These are phyloP conservation scores for Strix uralensis DNA, from an alignment of 2,113 vertebrate species.

Conservation along the genomic window DNA sequence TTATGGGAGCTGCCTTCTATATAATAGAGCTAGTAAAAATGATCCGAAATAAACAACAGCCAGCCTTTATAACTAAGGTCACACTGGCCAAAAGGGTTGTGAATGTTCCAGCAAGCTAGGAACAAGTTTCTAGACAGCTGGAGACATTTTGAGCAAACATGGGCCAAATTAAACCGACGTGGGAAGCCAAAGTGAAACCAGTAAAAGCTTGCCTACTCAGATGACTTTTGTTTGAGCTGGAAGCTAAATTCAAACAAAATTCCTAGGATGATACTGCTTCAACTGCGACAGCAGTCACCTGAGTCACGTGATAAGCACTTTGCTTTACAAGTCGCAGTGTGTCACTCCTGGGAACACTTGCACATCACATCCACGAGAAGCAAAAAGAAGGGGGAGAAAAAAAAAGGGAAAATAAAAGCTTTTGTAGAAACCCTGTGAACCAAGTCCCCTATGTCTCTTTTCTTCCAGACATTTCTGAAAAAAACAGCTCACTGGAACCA, in stretches of 20 bases:
- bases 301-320: constrained; percentile 18
- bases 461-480: constrained; percentile 59
- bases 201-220: constrained; percentile 55
- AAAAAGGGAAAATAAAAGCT: constrained; percentile 2
- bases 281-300: not conserved
- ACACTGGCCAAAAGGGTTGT: constrained; percentile 38
- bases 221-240: constrained; percentile 62
- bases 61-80: constrained; percentile 45
- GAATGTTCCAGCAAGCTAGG: constrained; percentile 40
- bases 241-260: constrained; percentile 44
- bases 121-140: constrained; percentile 67
- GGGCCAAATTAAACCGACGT: constrained; percentile 58
- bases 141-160: constrained; percentile 60
- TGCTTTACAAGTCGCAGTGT: not conserved
- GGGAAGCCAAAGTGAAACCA: constrained; percentile 65
- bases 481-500: constrained; percentile 46
- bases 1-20: not conserved
- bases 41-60: constrained; percentile 33
- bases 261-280: constrained; percentile 31
- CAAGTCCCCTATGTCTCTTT: constrained; percentile 46
- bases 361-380: not conserved
- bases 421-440: constrained; percentile 42
- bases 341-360: not conserved
- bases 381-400: fast-evolving
- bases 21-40: constrained; percentile 29